Evolutionary conservation across 2,113 vertebrate genomes (phyloP), one percentile per base, ranked within the genome.

Genomic region (Caranx ignobilis): DNA sequence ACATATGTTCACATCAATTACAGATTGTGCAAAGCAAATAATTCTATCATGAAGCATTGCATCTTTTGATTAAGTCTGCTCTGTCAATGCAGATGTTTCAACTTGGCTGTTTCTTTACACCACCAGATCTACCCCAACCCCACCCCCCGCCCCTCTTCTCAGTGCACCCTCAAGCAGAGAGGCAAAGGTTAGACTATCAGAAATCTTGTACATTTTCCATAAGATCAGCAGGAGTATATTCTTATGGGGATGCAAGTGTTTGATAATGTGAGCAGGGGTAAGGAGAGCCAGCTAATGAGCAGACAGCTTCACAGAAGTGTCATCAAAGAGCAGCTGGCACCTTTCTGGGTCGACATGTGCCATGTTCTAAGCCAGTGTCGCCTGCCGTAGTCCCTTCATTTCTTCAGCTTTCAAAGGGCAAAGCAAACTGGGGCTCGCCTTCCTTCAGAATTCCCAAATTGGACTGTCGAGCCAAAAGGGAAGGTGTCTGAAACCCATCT

Each of bases 211-310:
- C 59, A 48, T 91, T 90, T 93, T 87, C 82, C 81, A 84, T 83
- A 81, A 71, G 86, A 91, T 90, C 87, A 90, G 85, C 84, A 77
- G 83, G 85, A 89, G 83, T 75, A 79, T 82, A 83, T 83, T 84
- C 88, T 90, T 90, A 83, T 85, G 81, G 85, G 90, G 90, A 83
- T 74, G 77, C 67, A 7, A 87, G 90, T 91, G 76, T 89, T 87
- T 89, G 89, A 89, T 89, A 93, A 82, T 89, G 78, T 90, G 88
- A 79, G 63, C 59, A 56, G 86, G 83, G 60, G 60, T 83, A 87
- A 89, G 83, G 85, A 79, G 87, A 87, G 88, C 72, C 77, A 79
- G 82, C 90, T 93, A 94, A 95, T 93, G 90, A 94, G 92, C 86
- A 86, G 83, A 76, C 85, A 89, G 87, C 80, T 92, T 93, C 87